Percentiles rank a stretch among this genome's conserved stretches.
phyloP scores from a whole-genome alignment of 2,888 invertebrate species.

The Hyalella azteca region DNA sequence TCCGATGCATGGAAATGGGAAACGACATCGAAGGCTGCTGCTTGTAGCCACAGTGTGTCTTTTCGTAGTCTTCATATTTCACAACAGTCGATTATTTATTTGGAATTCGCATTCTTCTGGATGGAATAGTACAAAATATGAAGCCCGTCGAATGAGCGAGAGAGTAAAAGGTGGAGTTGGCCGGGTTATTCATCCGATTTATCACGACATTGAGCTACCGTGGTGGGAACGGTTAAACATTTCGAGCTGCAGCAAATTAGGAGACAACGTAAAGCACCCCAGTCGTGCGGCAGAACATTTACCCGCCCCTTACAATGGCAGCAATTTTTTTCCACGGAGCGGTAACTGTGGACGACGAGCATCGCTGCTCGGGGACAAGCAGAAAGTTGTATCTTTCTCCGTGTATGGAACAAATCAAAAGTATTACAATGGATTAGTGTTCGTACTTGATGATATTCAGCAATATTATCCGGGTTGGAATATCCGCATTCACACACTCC shows the following conservation, averaged over 20 bases:
- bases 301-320: background rate
- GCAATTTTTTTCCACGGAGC: background rate
- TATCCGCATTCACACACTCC: slow-evolving; percentile 57
- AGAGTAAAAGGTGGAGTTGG: too few species aligned
- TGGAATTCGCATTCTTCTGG: too few species aligned
- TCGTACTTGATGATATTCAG: background rate
- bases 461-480: slow-evolving; percentile 54
- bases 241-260: background rate
- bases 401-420: slow-evolving; percentile 53
- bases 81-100: too few species aligned
- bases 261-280: too few species aligned
- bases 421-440: slow-evolving; percentile 23
- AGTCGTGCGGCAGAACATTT: too few species aligned
- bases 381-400: slow-evolving; percentile 57
- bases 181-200: too few species aligned
- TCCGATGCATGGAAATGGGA: too few species aligned
- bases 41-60: too few species aligned
- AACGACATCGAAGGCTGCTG: too few species aligned
- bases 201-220: background rate
- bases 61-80: too few species aligned
- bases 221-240: slow-evolving; percentile 10
- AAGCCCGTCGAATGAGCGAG: too few species aligned
- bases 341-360: slow-evolving; percentile 28
- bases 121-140: too few species aligned
- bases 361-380: slow-evolving; percentile 43